Evolutionary conservation across 1,140 invertebrate genomes (phyloP), one percentile per base, ranked within the genome.

Genomic region (Dendrolimus kikuchii): DNA sequence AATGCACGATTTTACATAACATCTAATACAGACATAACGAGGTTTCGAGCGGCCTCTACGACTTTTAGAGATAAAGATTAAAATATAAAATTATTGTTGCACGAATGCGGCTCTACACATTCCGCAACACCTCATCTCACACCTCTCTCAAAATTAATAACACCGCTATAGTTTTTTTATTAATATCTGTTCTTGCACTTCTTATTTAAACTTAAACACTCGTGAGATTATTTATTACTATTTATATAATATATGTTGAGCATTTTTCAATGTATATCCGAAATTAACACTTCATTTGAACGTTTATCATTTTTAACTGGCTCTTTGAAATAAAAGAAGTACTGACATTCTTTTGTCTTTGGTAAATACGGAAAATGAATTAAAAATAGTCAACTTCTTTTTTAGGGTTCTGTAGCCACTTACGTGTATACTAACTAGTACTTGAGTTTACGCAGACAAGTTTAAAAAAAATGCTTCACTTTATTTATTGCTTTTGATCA

Each of bases 191-290:
- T 82, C 75, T 74, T 49, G 68, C 59, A 76, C 76, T 86, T 86
- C 82, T 86, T 86, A 84, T 82, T 86, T 86, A 86, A 84, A 82
- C 79, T 82, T 77, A 81, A 82, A 82, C 23, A 23, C 81, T 82
- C 76, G 77, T 78, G 68, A 57, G 65, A 75, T 80, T 82, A 86
- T 84, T 86, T 86, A 84, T 86, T 72, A 81, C 74, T 86, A 86
- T 86, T 86, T 86, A 86, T 86, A 84, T 86, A 86, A 80, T 76
- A 77, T 84, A 86, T 84, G 82, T 80, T 82, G 81, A 86, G 81
- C 79, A 86, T 86, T 84, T 80, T 81, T 86, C 82, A 86, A 86
- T 84, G 82, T 82, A 74, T 79, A 74, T 68, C 81, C 65, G 77
- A 73, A 81, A 86, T 86, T 86, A 86, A 86, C 82, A 86, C 82